Evolutionary conservation across 2,797 vertebrate genomes (phyloP).

Genomic region (Epinephelus awoara): DNA sequence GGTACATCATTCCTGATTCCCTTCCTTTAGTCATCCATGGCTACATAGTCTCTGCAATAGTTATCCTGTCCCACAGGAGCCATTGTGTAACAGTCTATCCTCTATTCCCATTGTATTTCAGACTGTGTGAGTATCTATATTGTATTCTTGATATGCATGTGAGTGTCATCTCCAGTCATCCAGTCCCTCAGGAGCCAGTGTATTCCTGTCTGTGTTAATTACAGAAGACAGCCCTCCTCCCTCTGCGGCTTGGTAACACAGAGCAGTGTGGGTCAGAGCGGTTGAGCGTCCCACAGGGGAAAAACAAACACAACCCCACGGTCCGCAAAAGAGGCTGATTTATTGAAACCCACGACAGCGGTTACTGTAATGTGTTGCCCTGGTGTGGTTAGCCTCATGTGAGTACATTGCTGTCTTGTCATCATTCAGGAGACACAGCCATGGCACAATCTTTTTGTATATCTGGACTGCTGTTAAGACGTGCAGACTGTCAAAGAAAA

Average conservation of each 20-base stretch:
- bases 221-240: constrained; percentile 39
- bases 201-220: constrained; percentile 59
- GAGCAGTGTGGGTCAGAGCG: constrained; percentile 38
- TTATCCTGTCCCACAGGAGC: constrained; percentile 27
- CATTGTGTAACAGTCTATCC: constrained; percentile 5
- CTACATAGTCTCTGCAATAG: background rate
- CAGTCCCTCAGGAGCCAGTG: constrained; percentile 38
- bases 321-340: constrained; percentile 38
- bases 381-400: constrained; percentile 31
- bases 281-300: constrained; percentile 39
- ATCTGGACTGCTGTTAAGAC: constrained; percentile 3
- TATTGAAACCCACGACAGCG: constrained; percentile 35
- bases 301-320: constrained; percentile 61
- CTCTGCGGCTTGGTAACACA: constrained; percentile 29
- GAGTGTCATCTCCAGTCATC: constrained; percentile 31
- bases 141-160: constrained; percentile 12
- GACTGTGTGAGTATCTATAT: constrained; percentile 16
- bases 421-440: constrained; percentile 34
- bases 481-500: constrained; percentile 3
- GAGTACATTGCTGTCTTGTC: constrained; percentile 36
- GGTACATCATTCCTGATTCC: background rate
- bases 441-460: background rate
- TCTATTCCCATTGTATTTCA: background rate
- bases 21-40: background rate
- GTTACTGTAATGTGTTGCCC: constrained; percentile 44